Percentiles rank a stretch among this genome's conserved stretches.
Conservation (phyloP, 1,140 invertebrate species). For the Bombus waltoni region DNA sequence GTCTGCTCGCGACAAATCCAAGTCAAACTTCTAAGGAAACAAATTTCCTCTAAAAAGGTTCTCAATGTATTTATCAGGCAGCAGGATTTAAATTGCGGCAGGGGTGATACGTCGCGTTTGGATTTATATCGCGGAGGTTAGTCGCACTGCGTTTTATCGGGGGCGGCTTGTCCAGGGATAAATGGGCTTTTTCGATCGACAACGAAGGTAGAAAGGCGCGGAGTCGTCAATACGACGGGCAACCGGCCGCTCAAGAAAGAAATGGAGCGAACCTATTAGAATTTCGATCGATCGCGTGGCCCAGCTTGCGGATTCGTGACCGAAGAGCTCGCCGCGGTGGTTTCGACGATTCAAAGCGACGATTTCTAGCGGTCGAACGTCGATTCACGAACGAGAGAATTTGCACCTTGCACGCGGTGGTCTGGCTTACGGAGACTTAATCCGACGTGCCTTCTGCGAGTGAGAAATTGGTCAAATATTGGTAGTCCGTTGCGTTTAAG, state of each 20-base stretch:
- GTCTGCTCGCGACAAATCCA: too few species aligned
- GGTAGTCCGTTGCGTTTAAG: conserved; percentile 11
- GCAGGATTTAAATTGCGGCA: neutral
- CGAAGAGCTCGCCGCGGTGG: neutral
- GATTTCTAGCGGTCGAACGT: conserved; percentile 30
- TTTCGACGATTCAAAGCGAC: conserved; percentile 46
- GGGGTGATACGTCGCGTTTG: conserved; percentile 22
- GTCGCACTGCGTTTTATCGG: conserved; percentile 65
- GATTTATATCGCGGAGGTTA: conserved; percentile 72
- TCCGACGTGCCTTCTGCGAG: conserved; percentile 10
- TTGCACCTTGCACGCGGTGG: conserved; percentile 9
- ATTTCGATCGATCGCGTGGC: conserved; percentile 65
- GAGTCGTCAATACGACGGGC: conserved; percentile 21
- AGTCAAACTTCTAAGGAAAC: neutral
- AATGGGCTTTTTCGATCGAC: conserved; percentile 65
- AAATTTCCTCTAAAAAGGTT: neutral
- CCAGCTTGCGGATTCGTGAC: conserved; percentile 25
- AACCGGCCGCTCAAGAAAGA: conserved; percentile 38
- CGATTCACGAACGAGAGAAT: conserved; percentile 28
- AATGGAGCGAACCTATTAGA: conserved; percentile 63
- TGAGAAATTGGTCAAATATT: conserved; percentile 4
- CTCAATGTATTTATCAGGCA: neutral
- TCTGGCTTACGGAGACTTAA: conserved; percentile 28
- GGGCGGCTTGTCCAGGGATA: conserved; percentile 57
- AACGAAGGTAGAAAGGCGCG: neutral